These are phyloP conservation scores for Harpagifer antarcticus DNA, from an alignment of 2,797 vertebrate genomes.

Conservation along the genomic window DNA sequence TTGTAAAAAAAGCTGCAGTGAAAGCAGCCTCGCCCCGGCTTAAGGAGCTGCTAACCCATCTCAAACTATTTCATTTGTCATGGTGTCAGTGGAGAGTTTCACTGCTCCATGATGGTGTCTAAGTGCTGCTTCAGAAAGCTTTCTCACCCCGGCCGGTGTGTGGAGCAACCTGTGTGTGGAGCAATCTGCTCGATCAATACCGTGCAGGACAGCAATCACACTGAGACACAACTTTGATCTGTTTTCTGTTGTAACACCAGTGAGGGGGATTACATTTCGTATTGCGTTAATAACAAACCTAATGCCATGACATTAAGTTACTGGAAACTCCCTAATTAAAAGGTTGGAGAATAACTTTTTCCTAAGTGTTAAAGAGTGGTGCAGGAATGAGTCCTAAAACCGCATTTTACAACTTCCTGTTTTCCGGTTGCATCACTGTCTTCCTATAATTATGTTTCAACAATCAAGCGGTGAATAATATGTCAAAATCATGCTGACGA, in stretches of 20 bases:
- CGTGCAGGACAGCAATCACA: background rate
- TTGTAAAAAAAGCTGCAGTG: slow-evolving; percentile 44
- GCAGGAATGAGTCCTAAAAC: no score
- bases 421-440: no score
- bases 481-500: no score
- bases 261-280: background rate
- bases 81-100: slow-evolving; percentile 48
- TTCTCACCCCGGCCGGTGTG: slow-evolving; percentile 5
- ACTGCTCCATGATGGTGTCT: slow-evolving; percentile 31
- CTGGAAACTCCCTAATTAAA: no score
- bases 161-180: slow-evolving; percentile 25
- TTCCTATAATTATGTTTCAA: no score
- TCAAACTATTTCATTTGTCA: slow-evolving; percentile 66
- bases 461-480: no score
- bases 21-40: slow-evolving; percentile 33
- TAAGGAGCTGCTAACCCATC: slow-evolving; percentile 59
- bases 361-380: no score
- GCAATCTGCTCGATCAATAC: slow-evolving; percentile 24
- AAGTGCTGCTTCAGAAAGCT: slow-evolving; percentile 21
- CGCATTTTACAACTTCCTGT: no score
- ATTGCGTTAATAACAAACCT: background rate
- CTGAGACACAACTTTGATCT: no score
- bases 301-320: no score
- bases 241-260: no score
- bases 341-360: no score